Conservation (phyloP, 1,140 invertebrate species). For the Pseudoatta argentina region DNA sequence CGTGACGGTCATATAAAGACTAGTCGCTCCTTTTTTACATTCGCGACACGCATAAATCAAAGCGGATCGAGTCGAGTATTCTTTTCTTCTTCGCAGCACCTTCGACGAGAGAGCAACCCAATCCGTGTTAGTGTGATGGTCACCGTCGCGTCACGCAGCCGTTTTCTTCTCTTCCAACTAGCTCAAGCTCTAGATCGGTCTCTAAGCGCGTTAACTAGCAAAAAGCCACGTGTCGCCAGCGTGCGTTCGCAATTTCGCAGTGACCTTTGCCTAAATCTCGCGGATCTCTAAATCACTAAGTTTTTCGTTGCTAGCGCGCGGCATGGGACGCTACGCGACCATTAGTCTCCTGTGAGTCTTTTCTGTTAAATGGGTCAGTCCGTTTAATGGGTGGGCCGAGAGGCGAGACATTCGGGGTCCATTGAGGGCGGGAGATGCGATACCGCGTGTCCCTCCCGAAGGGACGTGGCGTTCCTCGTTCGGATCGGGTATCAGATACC, state of each 20-base stretch:
- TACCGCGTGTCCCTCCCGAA: neutral
- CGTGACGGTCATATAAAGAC: neutral
- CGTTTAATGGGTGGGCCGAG: conserved; percentile 14
- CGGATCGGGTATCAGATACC: conserved; percentile 5
- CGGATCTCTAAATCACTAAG: conserved; percentile 41
- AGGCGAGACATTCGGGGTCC: conserved; percentile 34
- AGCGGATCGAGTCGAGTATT: conserved; percentile 23
- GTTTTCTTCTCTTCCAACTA: conserved; percentile 2
- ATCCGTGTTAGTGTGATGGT: neutral
- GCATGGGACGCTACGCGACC: conserved; percentile 10
- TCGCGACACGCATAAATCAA: neutral
- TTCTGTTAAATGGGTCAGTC: conserved; percentile 44
- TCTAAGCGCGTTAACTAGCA: conserved; percentile 39
- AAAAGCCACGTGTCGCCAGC: neutral
- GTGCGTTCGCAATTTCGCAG: conserved; percentile 37
- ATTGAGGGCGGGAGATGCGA: conserved; percentile 25
- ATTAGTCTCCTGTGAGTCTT: conserved; percentile 45
- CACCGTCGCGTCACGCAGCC: neutral
- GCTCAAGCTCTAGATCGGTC: conserved; percentile 49
- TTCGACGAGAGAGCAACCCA: conserved; percentile 9
- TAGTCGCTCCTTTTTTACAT: neutral
- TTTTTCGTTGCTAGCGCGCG: conserved; percentile 55
- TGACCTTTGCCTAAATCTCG: conserved; percentile 41
- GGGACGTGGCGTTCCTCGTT: neutral
- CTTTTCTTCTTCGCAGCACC: conserved; percentile 3